phyloP scores from a whole-genome alignment of 2,888 invertebrate genomes.

The Schizaphis graminum region DNA sequence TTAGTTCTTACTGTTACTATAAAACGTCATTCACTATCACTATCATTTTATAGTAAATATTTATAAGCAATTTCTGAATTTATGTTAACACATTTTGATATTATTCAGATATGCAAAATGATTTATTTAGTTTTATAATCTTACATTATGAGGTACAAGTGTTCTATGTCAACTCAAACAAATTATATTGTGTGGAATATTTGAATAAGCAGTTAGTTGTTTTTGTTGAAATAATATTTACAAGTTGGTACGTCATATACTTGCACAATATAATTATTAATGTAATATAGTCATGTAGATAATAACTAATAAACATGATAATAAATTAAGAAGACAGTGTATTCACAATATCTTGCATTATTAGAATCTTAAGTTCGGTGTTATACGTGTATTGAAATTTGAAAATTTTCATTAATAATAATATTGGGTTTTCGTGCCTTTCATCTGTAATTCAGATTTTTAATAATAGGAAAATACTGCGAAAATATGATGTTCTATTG shows the following conservation, averaged over 20 bases:
- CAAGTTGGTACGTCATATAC: not conserved
- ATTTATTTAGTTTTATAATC: not conserved
- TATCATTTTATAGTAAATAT: not conserved
- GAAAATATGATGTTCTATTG: too few species aligned
- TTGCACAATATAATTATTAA: not conserved
- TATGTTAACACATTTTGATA: not conserved
- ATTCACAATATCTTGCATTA: not conserved
- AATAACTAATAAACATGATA: not conserved
- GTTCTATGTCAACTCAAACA: not conserved
- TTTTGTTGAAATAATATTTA: not conserved
- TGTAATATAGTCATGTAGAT: not conserved
- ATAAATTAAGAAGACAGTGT: not conserved
- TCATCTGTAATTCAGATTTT: not conserved
- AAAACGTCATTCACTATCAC: not conserved
- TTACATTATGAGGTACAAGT: not conserved
- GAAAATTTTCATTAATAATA: not conserved
- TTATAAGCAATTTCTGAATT: not conserved
- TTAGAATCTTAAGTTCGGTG: not conserved
- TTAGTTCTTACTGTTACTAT: not conserved
- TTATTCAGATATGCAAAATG: not conserved
- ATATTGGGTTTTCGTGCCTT: not conserved
- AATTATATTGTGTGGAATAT: not conserved
- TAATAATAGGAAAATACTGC: not conserved
- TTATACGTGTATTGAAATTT: not conserved
- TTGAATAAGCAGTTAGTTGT: not conserved